Conservation (phyloP, 2,113 vertebrate species). For the Leucoraja erinaceus region DNA sequence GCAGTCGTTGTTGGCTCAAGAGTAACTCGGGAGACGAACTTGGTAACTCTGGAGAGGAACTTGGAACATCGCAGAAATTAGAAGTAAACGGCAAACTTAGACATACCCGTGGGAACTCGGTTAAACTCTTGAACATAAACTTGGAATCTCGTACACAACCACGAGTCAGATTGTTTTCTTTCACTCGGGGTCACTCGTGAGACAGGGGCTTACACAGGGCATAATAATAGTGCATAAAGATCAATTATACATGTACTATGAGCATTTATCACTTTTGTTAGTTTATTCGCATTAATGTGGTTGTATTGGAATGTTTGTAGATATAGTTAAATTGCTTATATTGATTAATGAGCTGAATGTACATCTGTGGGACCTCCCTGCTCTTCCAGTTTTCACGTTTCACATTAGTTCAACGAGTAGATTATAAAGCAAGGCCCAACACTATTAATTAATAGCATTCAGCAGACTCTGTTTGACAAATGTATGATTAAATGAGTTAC, state of each 20-base stretch:
- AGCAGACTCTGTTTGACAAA: neutral
- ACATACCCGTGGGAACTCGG: too few relatives aligned
- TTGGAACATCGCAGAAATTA: too few relatives aligned
- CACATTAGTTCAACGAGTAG: neutral
- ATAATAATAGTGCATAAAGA: neutral
- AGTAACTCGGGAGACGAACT: too few relatives aligned
- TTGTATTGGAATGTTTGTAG: neutral
- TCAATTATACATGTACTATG: neutral
- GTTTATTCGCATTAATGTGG: neutral
- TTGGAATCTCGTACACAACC: too few relatives aligned
- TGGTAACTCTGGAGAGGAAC: too few relatives aligned
- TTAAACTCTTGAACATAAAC: too few relatives aligned
- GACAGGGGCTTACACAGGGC: too few relatives aligned
- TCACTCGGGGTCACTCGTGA: too few relatives aligned
- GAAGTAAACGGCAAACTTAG: too few relatives aligned
- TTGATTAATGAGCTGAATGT: neutral
- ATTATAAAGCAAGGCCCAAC: neutral
- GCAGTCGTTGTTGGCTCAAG: too few relatives aligned
- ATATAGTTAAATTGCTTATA: neutral
- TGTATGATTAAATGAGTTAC: neutral
- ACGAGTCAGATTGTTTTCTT: too few relatives aligned
- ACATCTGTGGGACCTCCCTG: neutral
- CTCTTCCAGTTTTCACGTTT: neutral
- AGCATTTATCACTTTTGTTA: neutral
- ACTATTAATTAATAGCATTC: neutral